Evolutionary conservation across 2,888 invertebrate species (phyloP).

Genomic region (Imbricaverruca yamaguchii): DNA sequence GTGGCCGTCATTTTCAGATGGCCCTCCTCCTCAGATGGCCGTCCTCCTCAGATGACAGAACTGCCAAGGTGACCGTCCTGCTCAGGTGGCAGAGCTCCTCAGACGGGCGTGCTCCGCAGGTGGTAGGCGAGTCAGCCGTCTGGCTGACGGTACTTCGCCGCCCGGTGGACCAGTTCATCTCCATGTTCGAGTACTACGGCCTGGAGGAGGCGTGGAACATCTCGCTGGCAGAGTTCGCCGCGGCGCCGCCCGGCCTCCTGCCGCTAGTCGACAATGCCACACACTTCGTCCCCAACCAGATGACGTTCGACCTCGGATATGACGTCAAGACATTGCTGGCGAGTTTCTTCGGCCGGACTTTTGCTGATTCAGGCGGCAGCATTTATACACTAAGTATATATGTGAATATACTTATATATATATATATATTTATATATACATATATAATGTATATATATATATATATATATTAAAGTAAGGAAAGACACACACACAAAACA

Average conservation of each 20-base stretch:
- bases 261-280: background rate
- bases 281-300: conserved; percentile 3
- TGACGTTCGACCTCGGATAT: background rate
- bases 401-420: no score
- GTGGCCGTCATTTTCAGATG: no score
- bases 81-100: no score
- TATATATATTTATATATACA: no score
- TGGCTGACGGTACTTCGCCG: background rate
- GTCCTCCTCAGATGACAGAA: no score
- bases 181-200: conserved; percentile 86
- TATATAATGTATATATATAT: no score
- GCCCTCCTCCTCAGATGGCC: no score
- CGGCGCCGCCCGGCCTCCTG: conserved; percentile 76
- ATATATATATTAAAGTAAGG: no score
- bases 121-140: background rate
- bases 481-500: no score
- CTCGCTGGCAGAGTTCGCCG: conserved; percentile 80
- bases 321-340: background rate
- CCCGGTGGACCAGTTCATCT: conserved; percentile 70
- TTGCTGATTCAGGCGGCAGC: no score
- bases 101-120: background rate
- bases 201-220: conserved; percentile 91
- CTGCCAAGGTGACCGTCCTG: no score
- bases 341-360: conserved; percentile 55
- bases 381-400: no score